A percentile compares a stretch with the other conserved stretches of the same genome.
phyloP scores from a whole-genome alignment of 2,113 vertebrate genomes.

The Scomber colias region DNA sequence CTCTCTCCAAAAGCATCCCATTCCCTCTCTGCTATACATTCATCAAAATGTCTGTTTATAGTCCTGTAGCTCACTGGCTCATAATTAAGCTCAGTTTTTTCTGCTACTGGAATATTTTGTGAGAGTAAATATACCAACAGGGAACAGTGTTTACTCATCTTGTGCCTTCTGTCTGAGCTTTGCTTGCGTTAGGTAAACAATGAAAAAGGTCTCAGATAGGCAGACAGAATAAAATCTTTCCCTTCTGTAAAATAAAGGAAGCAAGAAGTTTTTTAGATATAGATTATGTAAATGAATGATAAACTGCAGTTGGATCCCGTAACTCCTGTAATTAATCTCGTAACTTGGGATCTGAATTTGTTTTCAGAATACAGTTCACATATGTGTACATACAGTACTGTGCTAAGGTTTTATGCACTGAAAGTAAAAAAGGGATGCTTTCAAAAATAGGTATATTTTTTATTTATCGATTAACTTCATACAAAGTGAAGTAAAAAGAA shows the following conservation, averaged over 20 bases:
- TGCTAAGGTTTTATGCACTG: too few relatives aligned
- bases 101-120: slow-evolving; percentile 19
- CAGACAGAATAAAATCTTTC: not conserved
- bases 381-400: too few relatives aligned
- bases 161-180: slow-evolving; percentile 3
- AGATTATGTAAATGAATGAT: not conserved
- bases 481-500: too few relatives aligned
- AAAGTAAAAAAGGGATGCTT: too few relatives aligned
- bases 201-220: not conserved
- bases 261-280: not conserved
- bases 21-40: slow-evolving; percentile 62
- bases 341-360: not conserved
- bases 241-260: not conserved
- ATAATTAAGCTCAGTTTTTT: slow-evolving; percentile 43
- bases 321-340: not conserved
- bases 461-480: too few relatives aligned
- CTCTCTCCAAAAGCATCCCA: slow-evolving; percentile 37
- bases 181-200: not conserved
- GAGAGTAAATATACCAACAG: slow-evolving; percentile 11
- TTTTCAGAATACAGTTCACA: not conserved
- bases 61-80: slow-evolving; percentile 28
- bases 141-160: not conserved
- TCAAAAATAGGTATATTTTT: too few relatives aligned
- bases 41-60: slow-evolving; percentile 53
- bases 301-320: not conserved